Evolutionary conservation across 1,140 invertebrate species (phyloP).

Genomic region (Melipona quadrifasciata): DNA sequence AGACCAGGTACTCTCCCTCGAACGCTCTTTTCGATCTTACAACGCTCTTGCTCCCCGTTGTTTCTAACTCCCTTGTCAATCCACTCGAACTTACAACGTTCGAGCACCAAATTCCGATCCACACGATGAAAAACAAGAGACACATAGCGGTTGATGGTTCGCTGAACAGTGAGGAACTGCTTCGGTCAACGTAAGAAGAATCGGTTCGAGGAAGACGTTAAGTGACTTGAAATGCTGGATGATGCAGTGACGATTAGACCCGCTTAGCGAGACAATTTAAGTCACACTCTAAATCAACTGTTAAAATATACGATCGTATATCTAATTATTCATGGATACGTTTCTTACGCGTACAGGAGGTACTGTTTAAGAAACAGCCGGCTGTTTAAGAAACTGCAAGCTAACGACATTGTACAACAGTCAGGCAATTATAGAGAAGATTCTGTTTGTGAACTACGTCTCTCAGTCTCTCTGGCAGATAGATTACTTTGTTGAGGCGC

Average conservation of each 20-base stretch:
- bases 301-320: conserved; percentile 5
- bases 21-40: conserved; percentile 65
- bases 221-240: conserved; percentile 18
- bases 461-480: neutral
- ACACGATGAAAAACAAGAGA: neutral
- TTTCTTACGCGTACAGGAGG: neutral
- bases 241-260: conserved; percentile 20
- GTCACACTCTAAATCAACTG: conserved; percentile 16
- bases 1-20: conserved; percentile 74
- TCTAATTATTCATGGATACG: neutral
- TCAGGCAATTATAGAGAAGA: neutral
- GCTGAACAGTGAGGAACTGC: conserved; percentile 9
- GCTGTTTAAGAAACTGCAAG: too few relatives aligned
- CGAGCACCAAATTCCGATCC: neutral
- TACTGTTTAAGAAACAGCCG: too few relatives aligned
- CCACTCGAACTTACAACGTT: neutral
- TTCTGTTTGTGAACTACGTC: neutral
- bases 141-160: conserved; percentile 4
- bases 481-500: neutral
- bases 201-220: conserved; percentile 2
- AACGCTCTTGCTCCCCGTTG: conserved; percentile 26
- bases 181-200: neutral
- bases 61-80: neutral
- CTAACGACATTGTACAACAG: neutral
- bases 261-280: conserved; percentile 41